Evolutionary conservation across 2,113 vertebrate genomes (phyloP).

Genomic region (Corythornis vintsioides): DNA sequence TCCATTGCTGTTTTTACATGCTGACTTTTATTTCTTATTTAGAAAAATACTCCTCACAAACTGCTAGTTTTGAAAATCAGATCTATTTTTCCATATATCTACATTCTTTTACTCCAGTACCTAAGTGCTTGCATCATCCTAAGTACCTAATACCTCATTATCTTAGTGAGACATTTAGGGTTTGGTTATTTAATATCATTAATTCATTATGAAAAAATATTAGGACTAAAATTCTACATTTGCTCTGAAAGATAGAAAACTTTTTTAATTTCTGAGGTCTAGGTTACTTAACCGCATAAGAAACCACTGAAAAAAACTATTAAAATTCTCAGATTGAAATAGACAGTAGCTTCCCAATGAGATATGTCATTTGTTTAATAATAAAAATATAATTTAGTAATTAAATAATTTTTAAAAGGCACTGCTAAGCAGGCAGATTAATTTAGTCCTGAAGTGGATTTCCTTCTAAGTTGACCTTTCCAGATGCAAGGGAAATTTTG

Average conservation of each 20-base stretch:
- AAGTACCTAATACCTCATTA: constrained; percentile 57
- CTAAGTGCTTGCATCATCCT: constrained; percentile 39
- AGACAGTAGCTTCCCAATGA: neutral
- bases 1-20: constrained; percentile 59
- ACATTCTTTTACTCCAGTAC: constrained; percentile 36
- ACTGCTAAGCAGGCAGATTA: neutral
- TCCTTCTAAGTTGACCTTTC: neutral
- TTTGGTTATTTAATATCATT: constrained; percentile 20
- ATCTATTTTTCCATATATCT: constrained; percentile 33
- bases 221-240: constrained; percentile 31
- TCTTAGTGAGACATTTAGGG: constrained; percentile 19
- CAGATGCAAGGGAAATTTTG: neutral
- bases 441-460: neutral
- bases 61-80: neutral
- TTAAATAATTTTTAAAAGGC: neutral
- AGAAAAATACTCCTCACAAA: constrained; percentile 48
- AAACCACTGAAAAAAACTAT: constrained; percentile 12
- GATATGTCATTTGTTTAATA: neutral
- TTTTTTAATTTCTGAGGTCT: constrained; percentile 27
- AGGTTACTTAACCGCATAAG: neutral
- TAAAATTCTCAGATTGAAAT: neutral
- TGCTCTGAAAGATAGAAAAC: constrained; percentile 17
- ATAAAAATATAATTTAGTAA: neutral
- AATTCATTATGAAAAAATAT: constrained; percentile 60
- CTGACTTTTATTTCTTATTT: constrained; percentile 38